Percentiles rank a stretch among this genome's conserved stretches.
phyloP scores from a whole-genome alignment of 2,797 vertebrate genomes.

The Microctenopoma stevenorrisi region DNA sequence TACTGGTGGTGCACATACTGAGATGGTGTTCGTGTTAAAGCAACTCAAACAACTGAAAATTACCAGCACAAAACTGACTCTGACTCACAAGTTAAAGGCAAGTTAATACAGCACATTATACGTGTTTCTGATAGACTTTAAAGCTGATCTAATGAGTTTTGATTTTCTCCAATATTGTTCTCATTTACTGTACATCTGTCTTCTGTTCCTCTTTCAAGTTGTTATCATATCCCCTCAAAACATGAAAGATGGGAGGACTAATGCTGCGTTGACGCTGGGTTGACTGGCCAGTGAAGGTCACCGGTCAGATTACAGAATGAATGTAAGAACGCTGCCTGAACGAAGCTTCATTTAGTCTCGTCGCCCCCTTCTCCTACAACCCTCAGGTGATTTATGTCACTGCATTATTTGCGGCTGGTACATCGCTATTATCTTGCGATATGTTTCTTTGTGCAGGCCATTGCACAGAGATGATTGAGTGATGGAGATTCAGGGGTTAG shows the following conservation, averaged over 20 bases:
- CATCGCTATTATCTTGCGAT: conserved; percentile 51
- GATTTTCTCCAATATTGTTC: conserved; percentile 51
- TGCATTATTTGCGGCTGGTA: conserved; percentile 57
- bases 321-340: conserved; percentile 29
- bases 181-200: conserved; percentile 30
- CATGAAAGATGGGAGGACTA: conserved; percentile 14
- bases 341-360: conserved; percentile 24
- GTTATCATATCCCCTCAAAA: conserved; percentile 28
- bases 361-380: conserved; percentile 11
- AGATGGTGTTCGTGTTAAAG: not conserved
- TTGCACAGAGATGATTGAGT: conserved; percentile 42
- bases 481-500: conserved; percentile 47
- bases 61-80: not conserved
- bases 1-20: conserved; percentile 2
- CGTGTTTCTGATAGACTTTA: conserved; percentile 38
- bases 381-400: conserved; percentile 36
- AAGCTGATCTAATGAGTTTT: conserved; percentile 57
- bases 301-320: conserved; percentile 40
- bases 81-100: conserved; percentile 21
- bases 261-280: conserved; percentile 1
- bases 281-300: conserved; percentile 39
- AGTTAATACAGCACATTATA: not conserved
- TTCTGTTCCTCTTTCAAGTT: conserved; percentile 30
- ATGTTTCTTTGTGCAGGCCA: conserved; percentile 49
- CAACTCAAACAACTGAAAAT: conserved; percentile 32